These are phyloP conservation scores for Epistrophe eligans DNA, from an alignment of 2,888 invertebrate species.

Conservation along the genomic window DNA sequence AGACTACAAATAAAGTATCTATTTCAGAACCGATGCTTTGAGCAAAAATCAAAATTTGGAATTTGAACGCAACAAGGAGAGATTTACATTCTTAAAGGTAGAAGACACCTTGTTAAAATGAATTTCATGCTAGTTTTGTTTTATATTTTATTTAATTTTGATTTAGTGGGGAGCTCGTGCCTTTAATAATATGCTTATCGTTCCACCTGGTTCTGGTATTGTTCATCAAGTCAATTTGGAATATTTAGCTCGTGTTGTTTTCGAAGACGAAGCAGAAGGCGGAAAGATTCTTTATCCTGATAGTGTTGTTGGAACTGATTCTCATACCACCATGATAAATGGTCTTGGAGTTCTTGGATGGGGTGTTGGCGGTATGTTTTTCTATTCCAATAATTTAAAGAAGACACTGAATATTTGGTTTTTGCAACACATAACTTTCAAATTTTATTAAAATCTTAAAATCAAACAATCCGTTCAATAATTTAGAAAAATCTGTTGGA, in stretches of 20 bases:
- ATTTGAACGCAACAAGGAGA: constrained; percentile 96
- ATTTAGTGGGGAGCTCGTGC: constrained; percentile 97
- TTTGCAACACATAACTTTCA: neutral
- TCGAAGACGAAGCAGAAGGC: constrained; percentile 85
- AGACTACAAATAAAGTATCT: neutral
- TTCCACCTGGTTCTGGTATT: constrained; percentile 99
- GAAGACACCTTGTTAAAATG: neutral
- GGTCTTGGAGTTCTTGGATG: constrained; percentile 98
- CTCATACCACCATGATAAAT: constrained; percentile 99
- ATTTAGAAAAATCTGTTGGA: neutral
- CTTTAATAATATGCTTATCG: constrained; percentile 97
- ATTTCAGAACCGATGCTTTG: constrained; percentile 92
- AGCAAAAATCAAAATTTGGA: constrained; percentile 97
- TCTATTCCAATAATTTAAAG: neutral
- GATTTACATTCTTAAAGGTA: constrained; percentile 98
- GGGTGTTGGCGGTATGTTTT: constrained; percentile 92
- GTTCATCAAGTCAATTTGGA: constrained; percentile 99
- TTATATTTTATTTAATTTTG: constrained; percentile 12
- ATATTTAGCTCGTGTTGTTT: constrained; percentile 96
- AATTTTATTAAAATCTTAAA: neutral
- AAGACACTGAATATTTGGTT: neutral
- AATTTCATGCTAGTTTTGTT: constrained; percentile 3
- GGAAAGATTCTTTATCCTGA: constrained; percentile 90
- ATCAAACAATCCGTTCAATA: neutral
- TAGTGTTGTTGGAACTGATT: constrained; percentile 98